A percentile compares a stretch with the other conserved stretches of the same genome.
Conservation (phyloP, 2,888 invertebrate genomes). For the Spilarctia lutea region DNA sequence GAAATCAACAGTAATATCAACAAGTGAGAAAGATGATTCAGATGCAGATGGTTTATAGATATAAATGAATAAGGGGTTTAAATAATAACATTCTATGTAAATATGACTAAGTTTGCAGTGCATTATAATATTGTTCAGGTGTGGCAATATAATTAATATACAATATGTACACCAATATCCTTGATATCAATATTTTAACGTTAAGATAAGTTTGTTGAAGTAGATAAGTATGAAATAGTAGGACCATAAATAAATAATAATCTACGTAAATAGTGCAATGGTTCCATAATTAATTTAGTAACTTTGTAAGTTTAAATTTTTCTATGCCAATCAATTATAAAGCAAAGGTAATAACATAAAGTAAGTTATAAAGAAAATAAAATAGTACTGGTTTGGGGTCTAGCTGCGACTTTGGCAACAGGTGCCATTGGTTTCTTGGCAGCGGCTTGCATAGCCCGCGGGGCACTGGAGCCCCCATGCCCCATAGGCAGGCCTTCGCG, state of each 20-base stretch:
- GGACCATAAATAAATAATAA: conserved; percentile 24
- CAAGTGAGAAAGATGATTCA: conserved; percentile 14
- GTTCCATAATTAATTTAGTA: conserved; percentile 48
- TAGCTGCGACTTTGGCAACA: conserved; percentile 87
- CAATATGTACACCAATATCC: conserved; percentile 39
- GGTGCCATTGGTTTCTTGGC: conserved; percentile 80
- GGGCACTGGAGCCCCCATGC: conserved; percentile 88
- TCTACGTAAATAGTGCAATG: conserved; percentile 58
- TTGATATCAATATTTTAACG: conserved; percentile 13
- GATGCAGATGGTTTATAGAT: conserved; percentile 22
- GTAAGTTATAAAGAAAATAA: conserved; percentile 66
- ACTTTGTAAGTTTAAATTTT: conserved; percentile 22
- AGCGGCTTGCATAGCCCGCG: conserved; percentile 74
- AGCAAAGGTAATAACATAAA: conserved; percentile 48
- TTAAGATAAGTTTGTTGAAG: conserved; percentile 13
- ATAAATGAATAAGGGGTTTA: conserved; percentile 25
- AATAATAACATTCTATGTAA: conserved; percentile 51
- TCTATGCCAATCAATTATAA: conserved; percentile 39
- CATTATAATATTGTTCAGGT: conserved; percentile 46
- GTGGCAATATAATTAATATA: conserved; percentile 33
- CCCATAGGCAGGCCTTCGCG: conserved; percentile 96
- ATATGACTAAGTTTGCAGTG: conserved; percentile 40
- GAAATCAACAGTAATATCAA: conserved; percentile 29
- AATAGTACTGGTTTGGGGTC: conserved; percentile 88
- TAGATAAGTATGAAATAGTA: conserved; percentile 3